Conservation (phyloP, 2,797 vertebrate species). For the Micromesistius poutassou region DNA sequence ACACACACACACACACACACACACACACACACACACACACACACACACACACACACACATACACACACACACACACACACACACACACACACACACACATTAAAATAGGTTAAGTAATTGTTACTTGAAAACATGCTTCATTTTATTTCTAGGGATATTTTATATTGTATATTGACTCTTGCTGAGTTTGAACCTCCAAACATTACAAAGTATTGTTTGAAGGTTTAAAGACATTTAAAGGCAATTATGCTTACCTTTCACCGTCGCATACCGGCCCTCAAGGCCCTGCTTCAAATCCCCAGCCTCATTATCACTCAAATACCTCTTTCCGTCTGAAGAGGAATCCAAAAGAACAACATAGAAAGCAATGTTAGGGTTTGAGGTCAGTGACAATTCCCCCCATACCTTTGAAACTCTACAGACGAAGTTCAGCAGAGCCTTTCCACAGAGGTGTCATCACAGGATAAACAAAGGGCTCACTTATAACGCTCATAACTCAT, state of each 20-base stretch:
- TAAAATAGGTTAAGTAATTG: not conserved
- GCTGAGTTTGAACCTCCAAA: not conserved
- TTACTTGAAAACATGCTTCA: not conserved
- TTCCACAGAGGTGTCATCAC: not conserved
- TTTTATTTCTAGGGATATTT: not conserved
- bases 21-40: conserved; percentile 8
- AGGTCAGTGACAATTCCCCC: not conserved
- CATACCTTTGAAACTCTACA: not conserved
- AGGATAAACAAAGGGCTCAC: not conserved
- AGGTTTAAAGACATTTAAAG: too few species aligned
- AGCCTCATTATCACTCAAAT: conserved; percentile 53
- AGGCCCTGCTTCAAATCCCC: conserved; percentile 46
- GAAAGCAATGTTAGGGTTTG: too few species aligned
- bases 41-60: not conserved
- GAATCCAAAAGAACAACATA: conserved; percentile 6
- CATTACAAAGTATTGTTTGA: too few species aligned
- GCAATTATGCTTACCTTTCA: conserved; percentile 58
- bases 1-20: conserved; percentile 21
- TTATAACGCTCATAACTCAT: not conserved
- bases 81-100: not conserved
- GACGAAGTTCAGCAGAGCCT: not conserved
- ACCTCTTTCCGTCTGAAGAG: conserved; percentile 68
- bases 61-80: too few species aligned
- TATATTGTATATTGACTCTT: not conserved
- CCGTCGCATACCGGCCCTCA: conserved; percentile 52